A percentile compares a stretch with the other conserved stretches of the same genome.
phyloP scores from a whole-genome alignment of 2,888 invertebrate genomes.

The Drosophila robusta region DNA sequence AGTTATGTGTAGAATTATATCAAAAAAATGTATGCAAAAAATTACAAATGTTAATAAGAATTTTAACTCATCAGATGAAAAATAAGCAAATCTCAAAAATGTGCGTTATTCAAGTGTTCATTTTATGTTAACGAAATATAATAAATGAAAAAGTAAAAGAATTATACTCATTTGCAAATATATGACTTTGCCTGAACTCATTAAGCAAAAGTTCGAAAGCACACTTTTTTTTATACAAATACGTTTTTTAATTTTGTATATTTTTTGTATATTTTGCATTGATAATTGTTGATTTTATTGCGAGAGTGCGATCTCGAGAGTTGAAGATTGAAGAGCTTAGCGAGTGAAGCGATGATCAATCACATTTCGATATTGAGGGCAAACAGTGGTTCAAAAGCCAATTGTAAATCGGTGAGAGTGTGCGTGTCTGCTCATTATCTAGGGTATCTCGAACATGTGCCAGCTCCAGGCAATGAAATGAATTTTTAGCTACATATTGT shows the following conservation, averaged over 20 bases:
- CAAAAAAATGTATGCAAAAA: not conserved
- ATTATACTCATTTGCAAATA: conserved; percentile 14
- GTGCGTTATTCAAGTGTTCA: conserved; percentile 2
- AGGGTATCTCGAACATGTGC: conserved; percentile 38
- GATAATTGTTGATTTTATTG: conserved; percentile 23
- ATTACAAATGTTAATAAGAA: not conserved
- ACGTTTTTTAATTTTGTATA: not conserved
- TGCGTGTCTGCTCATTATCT: conserved; percentile 33
- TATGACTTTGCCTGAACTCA: conserved; percentile 50
- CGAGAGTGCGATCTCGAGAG: conserved; percentile 8
- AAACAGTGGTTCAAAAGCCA: conserved; percentile 46
- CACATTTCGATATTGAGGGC: conserved; percentile 67
- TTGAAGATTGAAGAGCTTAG: conserved; percentile 13
- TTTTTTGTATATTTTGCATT: conserved; percentile 25
- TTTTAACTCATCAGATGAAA: conserved; percentile 7
- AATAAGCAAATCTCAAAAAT: not conserved
- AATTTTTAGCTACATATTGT: conserved; percentile 31
- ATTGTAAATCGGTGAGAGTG: conserved; percentile 36
- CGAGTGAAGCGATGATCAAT: conserved; percentile 64
- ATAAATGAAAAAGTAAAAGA: conserved; percentile 7
- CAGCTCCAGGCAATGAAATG: conserved; percentile 36
- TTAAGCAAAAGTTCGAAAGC: conserved; percentile 44
- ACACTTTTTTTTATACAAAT: conserved; percentile 12
- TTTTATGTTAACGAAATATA: conserved; percentile 6
- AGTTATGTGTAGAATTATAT: not conserved